phyloP scores from a whole-genome alignment of 2,797 vertebrate genomes.

The Chloroceryle amazona region DNA sequence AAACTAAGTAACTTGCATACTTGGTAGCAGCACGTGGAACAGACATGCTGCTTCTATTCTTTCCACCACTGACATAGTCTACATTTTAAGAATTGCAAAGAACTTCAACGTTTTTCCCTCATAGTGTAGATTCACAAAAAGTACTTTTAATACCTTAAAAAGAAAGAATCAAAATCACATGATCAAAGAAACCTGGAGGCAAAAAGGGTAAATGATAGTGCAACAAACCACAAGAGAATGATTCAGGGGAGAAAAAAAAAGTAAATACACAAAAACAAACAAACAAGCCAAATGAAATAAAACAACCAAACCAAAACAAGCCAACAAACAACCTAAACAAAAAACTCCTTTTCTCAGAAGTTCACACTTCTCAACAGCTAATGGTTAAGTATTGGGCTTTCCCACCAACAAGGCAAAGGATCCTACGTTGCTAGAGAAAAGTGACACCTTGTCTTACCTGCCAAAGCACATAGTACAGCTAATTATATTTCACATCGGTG shows the following conservation, averaged over 20 bases:
- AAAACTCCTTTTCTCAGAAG: not conserved
- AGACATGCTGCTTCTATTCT: not conserved
- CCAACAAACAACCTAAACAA: not conserved
- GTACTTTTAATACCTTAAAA: slow-evolving; percentile 17
- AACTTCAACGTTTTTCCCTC: not conserved
- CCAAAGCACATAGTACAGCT: not conserved
- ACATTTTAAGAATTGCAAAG: slow-evolving; percentile 6
- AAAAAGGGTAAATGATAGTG: not conserved
- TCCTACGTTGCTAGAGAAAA: not conserved
- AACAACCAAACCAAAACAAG: too few relatives aligned
- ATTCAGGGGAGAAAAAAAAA: not conserved
- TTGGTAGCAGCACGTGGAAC: not conserved
- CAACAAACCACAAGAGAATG: not conserved
- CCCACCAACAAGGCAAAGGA: slow-evolving; percentile 35
- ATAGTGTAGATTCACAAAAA: not conserved
- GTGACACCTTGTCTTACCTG: not conserved
- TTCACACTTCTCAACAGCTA: not conserved
- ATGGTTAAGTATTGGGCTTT: not conserved
- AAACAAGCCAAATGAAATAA: too few relatives aligned
- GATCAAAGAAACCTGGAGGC: not conserved
- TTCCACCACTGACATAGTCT: not conserved
- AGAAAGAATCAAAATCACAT: not conserved
- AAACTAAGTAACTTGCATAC: not conserved
- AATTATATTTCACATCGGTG: not conserved
- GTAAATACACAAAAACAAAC: too few relatives aligned